Conservation (phyloP, 2,797 vertebrate species). For the Gobio occitaniae region DNA sequence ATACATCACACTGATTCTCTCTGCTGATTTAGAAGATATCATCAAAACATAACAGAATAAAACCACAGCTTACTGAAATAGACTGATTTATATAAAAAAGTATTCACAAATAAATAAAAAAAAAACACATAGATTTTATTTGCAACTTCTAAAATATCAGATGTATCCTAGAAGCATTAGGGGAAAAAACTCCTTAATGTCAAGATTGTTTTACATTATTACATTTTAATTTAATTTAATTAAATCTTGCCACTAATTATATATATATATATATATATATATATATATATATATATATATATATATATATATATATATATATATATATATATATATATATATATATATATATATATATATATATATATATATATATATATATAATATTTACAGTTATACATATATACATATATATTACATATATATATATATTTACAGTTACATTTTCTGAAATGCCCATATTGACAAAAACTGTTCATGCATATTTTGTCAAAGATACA, state of each 20-base stretch:
- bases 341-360: no score
- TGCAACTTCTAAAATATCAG: not conserved
- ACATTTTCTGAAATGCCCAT: slow-evolving; percentile 1
- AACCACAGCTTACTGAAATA: not conserved
- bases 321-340: no score
- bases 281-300: no score
- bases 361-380: not conserved
- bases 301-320: no score
- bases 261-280: no score
- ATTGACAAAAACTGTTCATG: not conserved
- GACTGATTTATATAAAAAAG: not conserved
- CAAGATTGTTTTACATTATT: not conserved
- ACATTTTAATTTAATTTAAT: not conserved
- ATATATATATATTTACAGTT: no score
- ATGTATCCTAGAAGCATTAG: not conserved
- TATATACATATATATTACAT: not conserved
- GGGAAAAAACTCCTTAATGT: not conserved
- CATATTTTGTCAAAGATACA: not conserved
- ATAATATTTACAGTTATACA: no score
- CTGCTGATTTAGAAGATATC: not conserved
- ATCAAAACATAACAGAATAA: not conserved
- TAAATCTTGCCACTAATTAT: no score
- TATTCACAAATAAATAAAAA: not conserved
- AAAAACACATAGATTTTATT: not conserved
- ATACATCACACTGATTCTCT: not conserved